phyloP scores from a whole-genome alignment of 2,888 invertebrate species.

The Acanthosepion lycidas region DNA sequence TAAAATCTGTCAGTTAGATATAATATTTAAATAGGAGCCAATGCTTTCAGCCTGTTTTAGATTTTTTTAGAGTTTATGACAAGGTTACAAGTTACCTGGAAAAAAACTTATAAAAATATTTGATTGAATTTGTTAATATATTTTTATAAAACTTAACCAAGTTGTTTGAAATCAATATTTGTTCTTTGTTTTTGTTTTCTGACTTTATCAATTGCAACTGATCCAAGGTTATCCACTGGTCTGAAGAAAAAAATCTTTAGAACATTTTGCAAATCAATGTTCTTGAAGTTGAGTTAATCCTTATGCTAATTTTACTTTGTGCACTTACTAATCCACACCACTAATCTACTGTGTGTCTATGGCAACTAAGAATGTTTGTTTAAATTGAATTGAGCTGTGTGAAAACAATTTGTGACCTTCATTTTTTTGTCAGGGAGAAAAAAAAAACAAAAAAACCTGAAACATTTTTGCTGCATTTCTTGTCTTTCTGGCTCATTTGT shows the following conservation, averaged over 20 bases:
- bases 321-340: neutral
- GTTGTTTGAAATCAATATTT: too few species aligned
- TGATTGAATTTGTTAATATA: too few species aligned
- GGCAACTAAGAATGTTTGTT: neutral
- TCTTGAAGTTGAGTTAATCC: neutral
- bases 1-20: too few species aligned
- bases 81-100: too few species aligned
- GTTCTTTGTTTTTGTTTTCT: too few species aligned
- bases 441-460: neutral
- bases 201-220: neutral
- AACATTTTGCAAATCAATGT: neutral
- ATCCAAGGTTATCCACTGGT: neutral
- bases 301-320: conserved; percentile 10
- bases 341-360: neutral
- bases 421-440: neutral
- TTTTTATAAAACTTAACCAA: too few species aligned
- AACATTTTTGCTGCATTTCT: neutral
- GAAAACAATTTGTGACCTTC: neutral
- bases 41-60: too few species aligned
- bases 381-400: neutral
- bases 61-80: too few species aligned
- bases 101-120: too few species aligned
- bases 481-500: neutral
- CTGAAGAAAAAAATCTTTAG: neutral
- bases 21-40: too few species aligned